Base-by-base conservation (phyloP, 1,140 invertebrate species). In the Eurosta solidaginis region DNA sequence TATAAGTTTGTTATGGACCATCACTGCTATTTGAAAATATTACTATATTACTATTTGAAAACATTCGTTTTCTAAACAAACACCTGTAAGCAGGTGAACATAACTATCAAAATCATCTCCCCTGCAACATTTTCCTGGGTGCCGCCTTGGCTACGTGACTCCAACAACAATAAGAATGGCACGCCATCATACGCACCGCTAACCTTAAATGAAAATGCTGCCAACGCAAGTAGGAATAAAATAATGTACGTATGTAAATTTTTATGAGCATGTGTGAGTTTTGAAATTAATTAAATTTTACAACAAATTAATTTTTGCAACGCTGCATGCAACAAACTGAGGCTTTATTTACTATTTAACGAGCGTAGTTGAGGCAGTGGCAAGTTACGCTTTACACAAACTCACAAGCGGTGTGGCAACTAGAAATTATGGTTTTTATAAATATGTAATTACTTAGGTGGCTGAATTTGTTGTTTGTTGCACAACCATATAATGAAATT, bases 211-310 rank as follows among this genome's bases (percentile, higher is more conserved):
- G 59, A 20, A 40, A 68, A 40, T 68, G 36, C 14, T n/a, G 33
- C 45, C 7, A 10, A 49, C n/a, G n/a, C 45, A 49, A 4, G 45
- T 17, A 49, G 12, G 45, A 10, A 17, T 17, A 49, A 12, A n/a
- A 17, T 17, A 14, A 47, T 47, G 12, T 47, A 47, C 12, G 45
- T 47, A 47, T 47, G 2, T 12, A 17, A 25, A 52, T 49, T 14
- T 63, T 63, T 40, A 12, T 22, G 36, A 40, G 59, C 33, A n/a
- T 22, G 59, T 68, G 59, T 68, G 33, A 42, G 27, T 68, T 68
- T 68, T 68, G 59, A 68, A 68, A 68, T 75, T 75, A 75, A 75
- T 75, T 75, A 75, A 75, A 75, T 75, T 75, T 75, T 75, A 75
- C 73, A 75, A 75, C 42, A 75, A 40, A 75, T 75, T 75, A 75